Base-by-base conservation (phyloP, 2,888 invertebrate genomes). In the Ophioninae sp. region DNA sequence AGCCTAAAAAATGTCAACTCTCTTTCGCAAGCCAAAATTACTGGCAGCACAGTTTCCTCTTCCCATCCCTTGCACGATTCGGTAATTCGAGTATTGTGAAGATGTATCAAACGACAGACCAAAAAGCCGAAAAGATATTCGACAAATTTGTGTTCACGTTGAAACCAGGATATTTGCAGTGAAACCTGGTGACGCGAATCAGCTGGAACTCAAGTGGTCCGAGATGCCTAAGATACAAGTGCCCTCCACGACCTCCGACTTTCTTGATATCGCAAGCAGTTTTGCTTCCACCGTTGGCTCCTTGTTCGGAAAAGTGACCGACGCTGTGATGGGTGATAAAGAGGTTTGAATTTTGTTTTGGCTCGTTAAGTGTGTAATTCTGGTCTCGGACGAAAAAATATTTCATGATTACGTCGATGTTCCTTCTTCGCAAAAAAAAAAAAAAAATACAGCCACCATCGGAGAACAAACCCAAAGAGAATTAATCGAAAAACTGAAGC, bases 101-200 rank as follows among this genome's bases (percentile, higher is more conserved):
- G 44, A 30, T 51, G n/a, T 17, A n/a, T 17, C 30, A 71, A 37
- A 56, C 20, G 20, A 71, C 1, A 37, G 20, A 59, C 5, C 37
- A 64, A 64, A 51, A 51, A 51, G 51, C 51, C 51, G 51, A 51
- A 51, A 51, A 61, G 61, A 23, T 22, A 23, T 61, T 61, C 61
- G 61, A 61, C 23, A 61, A 39, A 65, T 51, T 41, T n/a, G 44
- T 69, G 68, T 79, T 79, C 78, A 64, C 71, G 78, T 79, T 61
- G 68, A 79, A 65, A 74, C 51, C 68, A 74, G 67, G 79, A 73
- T 79, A 79, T 72, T 83, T 93, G 85, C 93, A 96, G 96, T 96
- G 86, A 96, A 96, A 93, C 95, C 96, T 51, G 96, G 95, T 77
- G 96, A 96, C 88, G 94, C 81, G 9, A 89, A 90, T 82, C 88